Conservation (phyloP, 1,140 invertebrate species). For the Lepidurus arcticus region DNA sequence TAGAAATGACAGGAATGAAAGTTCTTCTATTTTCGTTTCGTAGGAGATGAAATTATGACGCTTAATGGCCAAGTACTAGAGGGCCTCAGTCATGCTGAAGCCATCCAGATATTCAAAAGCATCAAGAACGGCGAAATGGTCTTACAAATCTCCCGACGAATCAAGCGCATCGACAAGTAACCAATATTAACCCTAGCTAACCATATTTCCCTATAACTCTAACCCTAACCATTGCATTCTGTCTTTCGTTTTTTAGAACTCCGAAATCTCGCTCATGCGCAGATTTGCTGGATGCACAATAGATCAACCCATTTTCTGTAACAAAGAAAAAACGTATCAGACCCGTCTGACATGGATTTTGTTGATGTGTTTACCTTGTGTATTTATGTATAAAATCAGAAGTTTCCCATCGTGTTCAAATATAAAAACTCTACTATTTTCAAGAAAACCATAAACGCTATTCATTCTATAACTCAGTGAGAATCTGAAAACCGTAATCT, state of each 20-base stretch:
- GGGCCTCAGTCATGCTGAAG: slow-evolving; percentile 50
- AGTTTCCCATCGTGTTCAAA: too few species aligned
- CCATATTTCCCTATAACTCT: not conserved
- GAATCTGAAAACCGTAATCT: too few species aligned
- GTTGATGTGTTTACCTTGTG: not conserved
- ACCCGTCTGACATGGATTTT: not conserved
- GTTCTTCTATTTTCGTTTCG: slow-evolving; percentile 28
- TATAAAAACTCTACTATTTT: too few species aligned
- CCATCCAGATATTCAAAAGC: slow-evolving; percentile 50
- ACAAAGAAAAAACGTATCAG: not conserved
- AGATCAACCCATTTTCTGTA: not conserved
- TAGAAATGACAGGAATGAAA: slow-evolving; percentile 22
- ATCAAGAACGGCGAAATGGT: slow-evolving; percentile 51
- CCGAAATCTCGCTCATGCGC: slow-evolving; percentile 7
- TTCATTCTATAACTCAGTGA: too few species aligned
- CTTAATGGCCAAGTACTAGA: slow-evolving; percentile 48
- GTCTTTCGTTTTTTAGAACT: not conserved
- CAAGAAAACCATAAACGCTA: too few species aligned
- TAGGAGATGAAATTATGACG: slow-evolving; percentile 54
- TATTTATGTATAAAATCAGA: not conserved
- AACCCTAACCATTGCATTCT: not conserved
- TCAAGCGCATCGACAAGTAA: slow-evolving; percentile 31
- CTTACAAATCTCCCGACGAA: slow-evolving; percentile 46
- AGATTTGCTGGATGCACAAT: not conserved
- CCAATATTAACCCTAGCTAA: not conserved